Evolutionary conservation across 2,797 vertebrate species (phyloP), one percentile per base, ranked within the genome.

Genomic region (Okamejei kenojei): DNA sequence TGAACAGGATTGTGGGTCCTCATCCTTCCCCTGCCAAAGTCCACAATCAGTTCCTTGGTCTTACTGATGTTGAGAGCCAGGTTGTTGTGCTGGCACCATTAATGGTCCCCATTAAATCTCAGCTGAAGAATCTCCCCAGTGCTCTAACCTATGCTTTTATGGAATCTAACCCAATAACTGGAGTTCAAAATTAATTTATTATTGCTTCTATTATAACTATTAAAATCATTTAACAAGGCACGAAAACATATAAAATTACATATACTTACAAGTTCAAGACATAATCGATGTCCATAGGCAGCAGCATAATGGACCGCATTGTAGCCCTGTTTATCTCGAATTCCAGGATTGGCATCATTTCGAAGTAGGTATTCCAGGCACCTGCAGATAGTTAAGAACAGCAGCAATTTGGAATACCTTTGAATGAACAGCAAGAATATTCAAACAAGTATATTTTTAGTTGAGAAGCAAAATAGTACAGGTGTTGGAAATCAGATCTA

Each of bases 341-440:
- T 99, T 95, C 97, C 99, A 61, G 99, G 98, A 96, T 99, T 98
- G 94, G 99, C 98, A 96, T 99, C 99, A 35, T 99, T 99, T 95
- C 98, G 97, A 95, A 99, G 94, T 96, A 99, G 97, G 95, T 99
- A 99, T 96, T 99, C 98, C 97, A 99, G 97, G 97, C 99, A 99
- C 97, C 99, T 99, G 94, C 93, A 95, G 93, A 95, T 93, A 90
- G 95, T 54, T 61, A 93, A 61, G 74, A 71, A 19, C 21, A 63
- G 65, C 45, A 58, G 26, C n/a, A 93, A 32, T 35, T 86, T 86
- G 29, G 63, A 63, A 86, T 86, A 63, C n/a, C 7, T 17, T 63
- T 65, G 29, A 88, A 32, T 65, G 61, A 65, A 88, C n/a, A 68
- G 0, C 17, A 88, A 35, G 35, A 65, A 88, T 65, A 61, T n/a